Evolutionary conservation across 1,140 invertebrate genomes (phyloP).

Genomic region (Bradynema listronoti): DNA sequence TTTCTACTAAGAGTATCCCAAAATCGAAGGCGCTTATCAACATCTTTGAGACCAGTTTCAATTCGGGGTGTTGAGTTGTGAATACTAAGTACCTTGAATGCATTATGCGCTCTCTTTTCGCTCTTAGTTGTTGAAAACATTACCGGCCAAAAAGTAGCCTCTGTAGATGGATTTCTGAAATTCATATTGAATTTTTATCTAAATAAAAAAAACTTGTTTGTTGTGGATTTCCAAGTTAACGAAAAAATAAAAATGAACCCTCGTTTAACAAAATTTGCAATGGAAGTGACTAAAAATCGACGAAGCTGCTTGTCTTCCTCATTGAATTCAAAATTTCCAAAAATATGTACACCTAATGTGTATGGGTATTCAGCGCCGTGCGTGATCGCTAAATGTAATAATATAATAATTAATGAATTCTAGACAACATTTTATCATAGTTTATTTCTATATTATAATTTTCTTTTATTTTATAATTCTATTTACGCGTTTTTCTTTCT

Average conservation of each 20-base stretch:
- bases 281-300: constrained; percentile 6
- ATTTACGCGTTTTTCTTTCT: too few relatives aligned
- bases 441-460: too few relatives aligned
- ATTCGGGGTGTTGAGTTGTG: too few relatives aligned
- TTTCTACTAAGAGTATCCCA: constrained; percentile 3
- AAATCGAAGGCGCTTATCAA: constrained; percentile 3
- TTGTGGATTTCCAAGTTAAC: background rate
- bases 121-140: background rate
- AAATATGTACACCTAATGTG: constrained; percentile 25
- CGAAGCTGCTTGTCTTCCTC: constrained; percentile 24
- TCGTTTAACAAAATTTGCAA: constrained; percentile 22
- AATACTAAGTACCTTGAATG: constrained; percentile 1
- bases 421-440: too few relatives aligned
- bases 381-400: constrained; percentile 12
- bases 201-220: background rate
- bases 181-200: background rate
- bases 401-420: too few relatives aligned
- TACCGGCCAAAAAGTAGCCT: background rate
- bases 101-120: background rate
- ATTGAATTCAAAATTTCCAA: constrained; percentile 37
- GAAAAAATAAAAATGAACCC: constrained; percentile 8
- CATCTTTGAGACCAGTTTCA: background rate
- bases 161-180: constrained; percentile 19
- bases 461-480: too few relatives aligned
- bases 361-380: constrained; percentile 38